These are phyloP conservation scores for Paracanthobrama guichenoti DNA, from an alignment of 2,113 vertebrate species.

Conservation along the genomic window DNA sequence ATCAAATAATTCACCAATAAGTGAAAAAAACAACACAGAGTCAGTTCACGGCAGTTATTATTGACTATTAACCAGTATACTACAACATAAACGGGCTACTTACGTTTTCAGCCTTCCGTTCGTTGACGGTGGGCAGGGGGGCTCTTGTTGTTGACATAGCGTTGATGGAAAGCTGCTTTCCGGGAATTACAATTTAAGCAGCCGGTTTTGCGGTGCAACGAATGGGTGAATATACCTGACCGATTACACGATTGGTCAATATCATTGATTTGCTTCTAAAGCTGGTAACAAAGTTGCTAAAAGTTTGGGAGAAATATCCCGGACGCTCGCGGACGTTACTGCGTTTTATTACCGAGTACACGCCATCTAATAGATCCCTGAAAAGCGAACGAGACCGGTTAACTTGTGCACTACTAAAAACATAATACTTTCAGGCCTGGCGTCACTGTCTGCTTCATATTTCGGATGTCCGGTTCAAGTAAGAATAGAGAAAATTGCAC, in stretches of 20 bases:
- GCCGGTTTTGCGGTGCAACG: neutral
- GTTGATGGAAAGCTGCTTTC: conserved; percentile 19
- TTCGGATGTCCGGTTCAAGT: conserved; percentile 53
- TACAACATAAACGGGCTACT: conserved; percentile 67
- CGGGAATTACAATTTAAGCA: neutral
- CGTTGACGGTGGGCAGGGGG: conserved; percentile 92
- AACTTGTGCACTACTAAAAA: neutral
- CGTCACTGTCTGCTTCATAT: conserved; percentile 45
- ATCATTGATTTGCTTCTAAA: conserved; percentile 5
- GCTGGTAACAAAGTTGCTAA: conserved; percentile 37
- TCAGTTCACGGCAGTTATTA: neutral
- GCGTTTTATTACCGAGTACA: neutral
- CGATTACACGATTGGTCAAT: neutral
- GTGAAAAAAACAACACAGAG: neutral
- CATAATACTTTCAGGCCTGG: conserved; percentile 17
- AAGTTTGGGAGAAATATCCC: conserved; percentile 37
- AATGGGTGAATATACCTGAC: neutral
- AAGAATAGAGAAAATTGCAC: conserved; percentile 33
- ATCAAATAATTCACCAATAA: neutral
- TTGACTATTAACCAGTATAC: neutral
- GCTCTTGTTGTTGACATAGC: conserved; percentile 89
- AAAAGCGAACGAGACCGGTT: neutral
- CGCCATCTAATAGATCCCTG: conserved; percentile 15
- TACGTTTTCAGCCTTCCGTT: conserved; percentile 92
- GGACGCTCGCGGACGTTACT: neutral